Base-by-base conservation (phyloP, 1,140 invertebrate genomes). In the Thaumatotibia leucotreta region DNA sequence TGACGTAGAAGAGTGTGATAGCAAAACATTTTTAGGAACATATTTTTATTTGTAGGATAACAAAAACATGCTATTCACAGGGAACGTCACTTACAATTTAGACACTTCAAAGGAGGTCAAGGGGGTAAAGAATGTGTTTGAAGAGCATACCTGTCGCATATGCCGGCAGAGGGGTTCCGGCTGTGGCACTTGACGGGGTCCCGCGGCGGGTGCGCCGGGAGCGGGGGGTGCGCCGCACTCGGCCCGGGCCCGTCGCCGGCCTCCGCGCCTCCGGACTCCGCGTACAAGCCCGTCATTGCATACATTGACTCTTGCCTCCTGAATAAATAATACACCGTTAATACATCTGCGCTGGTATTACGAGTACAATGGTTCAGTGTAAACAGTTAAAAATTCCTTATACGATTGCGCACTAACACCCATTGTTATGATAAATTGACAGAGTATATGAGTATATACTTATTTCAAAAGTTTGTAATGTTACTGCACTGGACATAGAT, bases 251-350 rank as follows among this genome's bases (percentile, higher is more conserved):
- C 91, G 67, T 85, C 90, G 58, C 86, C 91, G 62, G 79, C 86
- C 66, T 92, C 93, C 64, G 91, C 90, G 61, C 92, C 92, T 29
- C 93, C 92, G 11, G 93, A 93, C 72, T 96, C 95, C 50, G 95
- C 94, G 81, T 96, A 96, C 14, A 96, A 92, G n/a, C 95, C 95
- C 20, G 95, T 96, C 95, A 96, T 96, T 31, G 95, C 95, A 85
- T 96, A 96, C 95, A 96, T 96, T 73, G 95, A 96, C 86, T 96
- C 95, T 92, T 96, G 95, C 79, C 95, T 93, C 78, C 95, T 93
- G 82, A 66, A 29, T 33, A 66, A 61, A 61, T 24, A 32, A n/a
- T 20, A 45, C 17, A 20, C n/a, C 35, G 39, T 45, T 45, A 17
- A 20, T 45, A 39, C 14, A 20, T 6, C 6, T n/a, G 27, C 11